Base-by-base conservation (phyloP, 64 coral and sea anemone genomes). In the Hydrozoanthus tunicans region DNA sequence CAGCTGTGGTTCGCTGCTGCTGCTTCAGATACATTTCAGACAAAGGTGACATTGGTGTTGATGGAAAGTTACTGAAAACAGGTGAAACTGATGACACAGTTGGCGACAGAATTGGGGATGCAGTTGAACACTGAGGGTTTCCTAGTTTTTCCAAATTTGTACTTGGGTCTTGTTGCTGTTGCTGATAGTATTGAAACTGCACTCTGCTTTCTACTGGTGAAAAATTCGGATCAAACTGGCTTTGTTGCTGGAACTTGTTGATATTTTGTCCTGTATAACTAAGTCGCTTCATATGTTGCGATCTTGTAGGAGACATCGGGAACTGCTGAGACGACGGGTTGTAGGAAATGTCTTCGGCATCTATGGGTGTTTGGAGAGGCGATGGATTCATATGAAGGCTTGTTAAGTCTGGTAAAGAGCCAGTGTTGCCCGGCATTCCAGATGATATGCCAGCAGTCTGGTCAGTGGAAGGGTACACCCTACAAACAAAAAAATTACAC, bases 161-260 rank as follows among this genome's bases (percentile, higher is more conserved):
- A 74, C 68, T 70, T 15, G 69, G 84, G 52, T 88, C 70, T 73
- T 88, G 84, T 70, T 88, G 84, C 56, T 85, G 82, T 56, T 88
- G 84, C 56, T 85, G 82, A 51, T 88, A 88, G 32, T 88, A 88
- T 56, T 88, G 84, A 88, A 88, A 88, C 1, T 88, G 84, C 53
- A 88, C 84, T 59, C 84, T 88, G 84, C 56, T 88, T 23, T 88
- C 84, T 70, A 88, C 8, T 59, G 84, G 84, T 7, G 84, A 88
- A 58, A 88, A 88, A 24, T 88, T 88, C 51, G 84, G 84, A 58
- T 88, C 84, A 75, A 88, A 88, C 70, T 88, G 84, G 4, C 73
- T 69, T 24, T 88, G 84, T 4, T 55, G 84, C 24, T 72, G 84
- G 68, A 88, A 88, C 7, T 88, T 88, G 84, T 26, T 88, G 8